Base-by-base conservation (phyloP, 2,113 vertebrate genomes). In the Pimephales promelas region DNA sequence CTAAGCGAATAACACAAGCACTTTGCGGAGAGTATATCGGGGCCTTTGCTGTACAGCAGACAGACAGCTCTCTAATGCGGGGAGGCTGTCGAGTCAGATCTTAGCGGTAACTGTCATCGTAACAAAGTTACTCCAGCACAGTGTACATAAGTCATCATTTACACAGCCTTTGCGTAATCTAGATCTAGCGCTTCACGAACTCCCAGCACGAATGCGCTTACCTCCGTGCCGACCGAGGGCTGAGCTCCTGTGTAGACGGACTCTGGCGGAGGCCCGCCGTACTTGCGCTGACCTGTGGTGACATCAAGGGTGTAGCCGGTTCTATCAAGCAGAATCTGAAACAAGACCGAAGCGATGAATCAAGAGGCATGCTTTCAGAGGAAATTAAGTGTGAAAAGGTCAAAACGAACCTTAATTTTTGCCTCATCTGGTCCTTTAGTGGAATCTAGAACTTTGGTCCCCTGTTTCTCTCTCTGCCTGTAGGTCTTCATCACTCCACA, bases 401-500 rank as follows among this genome's bases (percentile, higher is more conserved):
- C 24, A 16, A 10, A 43, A 34, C 20, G 28, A 93, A 96, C 97
- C 95, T 98, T 99, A 87, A 99, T 98, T 92, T 98, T 98, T 71
- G 95, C 92, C 91, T 99, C 98, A 89, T 99, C 98, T 86, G 98
- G 98, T 94, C 98, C 98, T 95, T 99, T 99, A 86, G 93, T 97
- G 89, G 97, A 93, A 79, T 99, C 97, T 77, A 97, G 93, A 84
- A 97, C 97, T 94, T 99, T 99, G 88, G 96, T 96, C 92, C 97
- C 98, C 90, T 98, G 97, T 93, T 99, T 99, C 94, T 99, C 98
- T 91, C 97, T 95, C 94, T 99, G 98, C 87, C 98, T 95, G 77
- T 98, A 99, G 2, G 98, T 99, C 95, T 99, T 99, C 98, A 99
- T 99, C 87, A 99, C 98, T 82, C 98, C 98, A 92, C 98, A 99